Percentiles rank a stretch among this genome's conserved stretches.
Evolutionary conservation across 2,888 invertebrate genomes (phyloP).

Genomic region (Drosophila algonquin): DNA sequence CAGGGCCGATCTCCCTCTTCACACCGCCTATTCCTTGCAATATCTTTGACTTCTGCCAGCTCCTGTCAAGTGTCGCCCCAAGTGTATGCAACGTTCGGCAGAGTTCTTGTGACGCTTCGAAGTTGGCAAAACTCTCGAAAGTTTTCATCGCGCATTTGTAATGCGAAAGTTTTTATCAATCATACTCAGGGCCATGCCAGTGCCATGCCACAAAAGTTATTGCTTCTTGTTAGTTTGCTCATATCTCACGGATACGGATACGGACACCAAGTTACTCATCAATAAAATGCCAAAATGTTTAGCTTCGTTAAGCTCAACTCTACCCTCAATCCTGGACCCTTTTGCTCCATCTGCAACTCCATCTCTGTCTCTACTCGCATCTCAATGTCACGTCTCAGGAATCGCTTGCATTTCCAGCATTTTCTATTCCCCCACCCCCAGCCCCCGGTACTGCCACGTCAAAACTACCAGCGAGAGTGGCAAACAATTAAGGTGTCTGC

Average conservation of each 20-base stretch:
- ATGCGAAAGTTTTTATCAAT: conserved; percentile 39
- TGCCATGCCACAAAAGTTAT: conserved; percentile 5
- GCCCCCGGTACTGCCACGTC: conserved; percentile 1
- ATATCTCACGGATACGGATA: conserved; percentile 10
- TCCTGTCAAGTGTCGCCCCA: not conserved
- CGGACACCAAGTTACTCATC: conserved; percentile 22
- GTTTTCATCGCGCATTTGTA: conserved; percentile 14
- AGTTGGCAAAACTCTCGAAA: conserved; percentile 12
- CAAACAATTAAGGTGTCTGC: conserved; percentile 59
- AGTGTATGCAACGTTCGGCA: not conserved
- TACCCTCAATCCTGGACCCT: not conserved
- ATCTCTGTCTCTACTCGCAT: not conserved
- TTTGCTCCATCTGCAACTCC: conserved; percentile 5
- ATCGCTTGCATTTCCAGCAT: conserved; percentile 9
- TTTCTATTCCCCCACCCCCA: conserved; percentile 9
- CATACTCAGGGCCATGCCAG: conserved; percentile 28
- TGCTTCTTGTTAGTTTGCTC: not conserved
- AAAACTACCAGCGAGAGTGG: conserved; percentile 8
- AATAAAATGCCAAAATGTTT: conserved; percentile 36
- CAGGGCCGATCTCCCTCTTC: too few species aligned
- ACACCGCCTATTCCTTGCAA: not conserved
- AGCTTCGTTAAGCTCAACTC: conserved; percentile 29
- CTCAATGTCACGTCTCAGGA: conserved; percentile 10
- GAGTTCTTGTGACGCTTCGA: not conserved
- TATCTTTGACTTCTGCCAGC: not conserved